A percentile compares a stretch with the other conserved stretches of the same genome.
phyloP scores from a whole-genome alignment of 23 tunicate species.

The Styela clava region DNA sequence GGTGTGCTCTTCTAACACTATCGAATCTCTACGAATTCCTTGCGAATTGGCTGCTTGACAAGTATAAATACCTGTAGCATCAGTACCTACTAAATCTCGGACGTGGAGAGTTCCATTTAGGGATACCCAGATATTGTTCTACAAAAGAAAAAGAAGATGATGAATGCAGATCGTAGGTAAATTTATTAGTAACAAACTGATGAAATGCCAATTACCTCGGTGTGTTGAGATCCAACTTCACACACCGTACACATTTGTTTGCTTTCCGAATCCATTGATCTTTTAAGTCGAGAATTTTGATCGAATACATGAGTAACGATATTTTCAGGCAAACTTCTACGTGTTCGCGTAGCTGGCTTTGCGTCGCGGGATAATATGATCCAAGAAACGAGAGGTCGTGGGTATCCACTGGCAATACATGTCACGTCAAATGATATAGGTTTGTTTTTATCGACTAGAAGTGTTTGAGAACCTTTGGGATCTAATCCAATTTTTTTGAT shows the following conservation, averaged over 20 bases:
- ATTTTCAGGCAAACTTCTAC: not conserved
- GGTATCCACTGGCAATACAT: slow-evolving; percentile 16
- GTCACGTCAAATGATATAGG: slow-evolving; percentile 4
- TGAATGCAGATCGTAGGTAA: too few species aligned
- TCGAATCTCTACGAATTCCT: slow-evolving; percentile 16
- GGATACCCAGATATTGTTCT: slow-evolving; percentile 13
- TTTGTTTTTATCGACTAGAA: not conserved
- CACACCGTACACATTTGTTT: slow-evolving; percentile 1
- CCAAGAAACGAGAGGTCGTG: slow-evolving; percentile 14
- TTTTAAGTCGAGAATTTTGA: not conserved
- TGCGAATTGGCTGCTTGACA: slow-evolving; percentile 22
- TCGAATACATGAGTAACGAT: not conserved
- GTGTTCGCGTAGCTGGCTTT: not conserved
- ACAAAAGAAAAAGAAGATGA: too few species aligned
- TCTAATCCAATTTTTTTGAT: not conserved
- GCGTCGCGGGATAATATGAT: not conserved
- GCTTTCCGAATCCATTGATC: not conserved
- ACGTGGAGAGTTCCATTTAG: slow-evolving; percentile 22
- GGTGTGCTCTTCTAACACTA: not conserved
- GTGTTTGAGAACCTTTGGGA: not conserved
- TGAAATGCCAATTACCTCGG: too few species aligned
- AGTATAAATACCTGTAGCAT: slow-evolving; percentile 25
- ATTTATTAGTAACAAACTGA: too few species aligned
- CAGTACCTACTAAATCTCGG: not conserved
- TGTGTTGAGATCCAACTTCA: not conserved